Conservation (phyloP, 2,888 invertebrate genomes). For the Branchipolynoe longqiensis region DNA sequence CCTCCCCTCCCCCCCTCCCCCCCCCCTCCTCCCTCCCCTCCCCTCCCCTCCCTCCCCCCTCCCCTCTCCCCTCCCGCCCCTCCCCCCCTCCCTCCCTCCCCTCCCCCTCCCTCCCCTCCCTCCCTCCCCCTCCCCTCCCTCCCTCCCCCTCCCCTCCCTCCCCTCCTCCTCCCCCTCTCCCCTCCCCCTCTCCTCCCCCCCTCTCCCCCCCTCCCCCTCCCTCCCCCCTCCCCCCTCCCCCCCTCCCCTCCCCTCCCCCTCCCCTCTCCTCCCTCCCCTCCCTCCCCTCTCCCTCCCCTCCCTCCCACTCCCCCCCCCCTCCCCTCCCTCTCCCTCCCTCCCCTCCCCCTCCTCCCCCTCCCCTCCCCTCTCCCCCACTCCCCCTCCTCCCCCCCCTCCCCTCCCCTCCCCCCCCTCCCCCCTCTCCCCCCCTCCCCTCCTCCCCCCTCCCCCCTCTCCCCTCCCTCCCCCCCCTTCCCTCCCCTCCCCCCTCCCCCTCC, state of each 20-base stretch:
- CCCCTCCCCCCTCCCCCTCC: no score
- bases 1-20: conserved; percentile 8
- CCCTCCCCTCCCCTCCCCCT: not conserved
- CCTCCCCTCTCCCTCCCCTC: not conserved
- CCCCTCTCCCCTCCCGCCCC: no score
- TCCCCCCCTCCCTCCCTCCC: not conserved
- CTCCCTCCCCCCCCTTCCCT: conserved; percentile 6
- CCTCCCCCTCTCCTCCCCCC: not conserved
- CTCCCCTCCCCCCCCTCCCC: not conserved
- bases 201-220: not conserved
- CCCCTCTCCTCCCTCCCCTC: not conserved
- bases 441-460: conserved; percentile 27
- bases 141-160: not conserved
- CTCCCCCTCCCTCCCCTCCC: not conserved
- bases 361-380: not conserved
- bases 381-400: not conserved
- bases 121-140: conserved; percentile 6
- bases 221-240: not conserved
- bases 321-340: conserved; percentile 22
- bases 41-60: no score
- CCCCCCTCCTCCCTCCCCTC: no score
- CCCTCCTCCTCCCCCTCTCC: conserved; percentile 1
- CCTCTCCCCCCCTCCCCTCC: conserved; percentile 38
- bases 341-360: not conserved
- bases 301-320: not conserved